These are phyloP conservation scores for Parauchenoglanis ngamensis DNA, from an alignment of 2,797 vertebrate species.

Conservation along the genomic window DNA sequence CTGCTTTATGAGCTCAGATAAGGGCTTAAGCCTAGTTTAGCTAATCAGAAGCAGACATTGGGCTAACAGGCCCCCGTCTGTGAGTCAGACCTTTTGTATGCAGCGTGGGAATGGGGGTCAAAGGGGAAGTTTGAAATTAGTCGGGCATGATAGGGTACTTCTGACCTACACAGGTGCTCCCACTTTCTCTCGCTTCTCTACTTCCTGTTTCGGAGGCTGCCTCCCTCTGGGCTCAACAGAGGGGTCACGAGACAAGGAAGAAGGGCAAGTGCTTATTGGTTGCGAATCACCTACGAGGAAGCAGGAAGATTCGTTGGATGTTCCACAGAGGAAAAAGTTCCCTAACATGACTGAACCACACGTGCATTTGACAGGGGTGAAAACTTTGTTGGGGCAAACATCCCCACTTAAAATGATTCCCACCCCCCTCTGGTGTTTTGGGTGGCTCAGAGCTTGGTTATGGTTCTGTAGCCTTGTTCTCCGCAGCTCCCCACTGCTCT, in stretches of 20 bases:
- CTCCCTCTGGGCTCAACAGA: conserved; percentile 71
- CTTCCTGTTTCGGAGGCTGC: conserved; percentile 75
- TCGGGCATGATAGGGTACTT: conserved; percentile 83
- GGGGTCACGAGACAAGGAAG: conserved; percentile 44
- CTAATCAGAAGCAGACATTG: conserved; percentile 88
- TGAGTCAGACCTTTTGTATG: conserved; percentile 63
- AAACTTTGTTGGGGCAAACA: conserved; percentile 41
- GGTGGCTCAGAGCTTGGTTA: conserved; percentile 67
- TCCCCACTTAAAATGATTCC: conserved; percentile 31
- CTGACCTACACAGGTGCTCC: conserved; percentile 89
- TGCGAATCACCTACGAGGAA: not conserved
- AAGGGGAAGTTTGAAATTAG: conserved; percentile 89
- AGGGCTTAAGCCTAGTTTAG: conserved; percentile 80
- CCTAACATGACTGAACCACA: conserved; percentile 28
- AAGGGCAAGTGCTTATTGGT: not conserved
- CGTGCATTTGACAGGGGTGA: conserved; percentile 23
- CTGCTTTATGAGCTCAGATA: conserved; percentile 77
- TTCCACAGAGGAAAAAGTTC: not conserved
- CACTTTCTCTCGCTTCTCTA: conserved; percentile 72
- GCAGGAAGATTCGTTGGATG: conserved; percentile 7
- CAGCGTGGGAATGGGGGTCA: conserved; percentile 82
- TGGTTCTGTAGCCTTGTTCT: conserved; percentile 75
- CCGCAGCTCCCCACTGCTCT: conserved; percentile 86
- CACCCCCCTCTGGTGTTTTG: conserved; percentile 44
- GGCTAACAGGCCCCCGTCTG: conserved; percentile 62